A percentile compares a stretch with the other conserved stretches of the same genome.
Conservation (phyloP, 2,888 invertebrate species). For the Diplolepis rosae region DNA sequence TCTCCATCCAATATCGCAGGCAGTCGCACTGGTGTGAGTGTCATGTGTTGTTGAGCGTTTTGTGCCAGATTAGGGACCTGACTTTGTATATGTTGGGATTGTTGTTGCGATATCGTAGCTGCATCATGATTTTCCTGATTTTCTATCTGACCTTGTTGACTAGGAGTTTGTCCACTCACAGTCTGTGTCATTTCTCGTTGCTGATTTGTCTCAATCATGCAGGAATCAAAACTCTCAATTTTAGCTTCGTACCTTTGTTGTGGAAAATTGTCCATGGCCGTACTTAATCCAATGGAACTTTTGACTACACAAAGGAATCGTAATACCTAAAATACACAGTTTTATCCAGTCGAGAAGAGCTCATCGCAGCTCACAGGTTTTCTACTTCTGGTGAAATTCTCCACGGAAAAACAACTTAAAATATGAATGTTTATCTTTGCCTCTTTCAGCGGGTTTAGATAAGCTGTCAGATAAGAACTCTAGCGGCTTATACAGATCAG, state of each 20-base stretch:
- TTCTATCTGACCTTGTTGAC: conserved; percentile 53
- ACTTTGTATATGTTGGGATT: conserved; percentile 52
- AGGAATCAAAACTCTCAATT: conserved; percentile 68
- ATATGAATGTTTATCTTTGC: conserved; percentile 23
- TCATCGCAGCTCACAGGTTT: conserved; percentile 9
- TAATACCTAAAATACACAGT: conserved; percentile 8
- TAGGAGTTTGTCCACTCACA: conserved; percentile 52
- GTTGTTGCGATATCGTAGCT: conserved; percentile 46
- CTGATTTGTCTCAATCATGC: conserved; percentile 62
- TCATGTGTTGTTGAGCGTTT: conserved; percentile 62
- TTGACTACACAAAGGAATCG: not conserved
- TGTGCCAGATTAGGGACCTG: conserved; percentile 44
- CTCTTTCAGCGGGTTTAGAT: conserved; percentile 14
- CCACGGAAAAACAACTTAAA: conserved; percentile 18
- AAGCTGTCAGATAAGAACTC: conserved; percentile 29
- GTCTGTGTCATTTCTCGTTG: conserved; percentile 61
- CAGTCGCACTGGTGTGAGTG: conserved; percentile 68
- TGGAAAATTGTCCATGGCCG: conserved; percentile 66
- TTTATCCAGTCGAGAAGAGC: not conserved
- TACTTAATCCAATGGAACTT: not conserved
- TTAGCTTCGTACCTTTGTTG: conserved; percentile 64
- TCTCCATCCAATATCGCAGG: conserved; percentile 71
- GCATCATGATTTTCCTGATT: conserved; percentile 59
- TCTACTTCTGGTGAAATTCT: not conserved
- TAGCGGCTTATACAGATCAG: conserved; percentile 21